These are phyloP conservation scores for Cerceris rybyensis DNA, from an alignment of 2,888 invertebrate genomes.

Conservation along the genomic window DNA sequence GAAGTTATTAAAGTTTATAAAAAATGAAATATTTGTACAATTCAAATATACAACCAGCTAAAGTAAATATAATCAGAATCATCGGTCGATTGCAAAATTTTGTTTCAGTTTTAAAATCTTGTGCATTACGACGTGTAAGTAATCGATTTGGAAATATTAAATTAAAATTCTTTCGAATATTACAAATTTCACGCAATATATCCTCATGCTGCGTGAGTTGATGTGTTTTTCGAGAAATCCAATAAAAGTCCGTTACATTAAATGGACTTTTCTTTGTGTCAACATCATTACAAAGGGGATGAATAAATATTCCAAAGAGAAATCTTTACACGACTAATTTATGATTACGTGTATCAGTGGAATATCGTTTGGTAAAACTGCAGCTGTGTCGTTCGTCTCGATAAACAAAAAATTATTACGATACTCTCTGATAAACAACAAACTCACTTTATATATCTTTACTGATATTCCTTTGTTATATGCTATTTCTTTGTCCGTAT, in stretches of 20 bases:
- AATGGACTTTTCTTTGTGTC: background rate
- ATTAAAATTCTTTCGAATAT: too few species aligned
- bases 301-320: conserved; percentile 1
- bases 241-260: background rate
- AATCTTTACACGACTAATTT: conserved; percentile 17
- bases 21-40: too few species aligned
- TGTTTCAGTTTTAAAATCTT: too few species aligned
- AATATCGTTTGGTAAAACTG: conserved; percentile 5
- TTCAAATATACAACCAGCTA: too few species aligned
- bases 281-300: background rate
- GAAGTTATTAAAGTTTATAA: too few species aligned
- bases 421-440: conserved; percentile 23
- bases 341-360: background rate
- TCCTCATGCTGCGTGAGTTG: too few species aligned
- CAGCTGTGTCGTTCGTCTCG: background rate
- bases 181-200: too few species aligned
- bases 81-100: too few species aligned
- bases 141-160: too few species aligned
- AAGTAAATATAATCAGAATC: too few species aligned
- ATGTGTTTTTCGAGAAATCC: background rate
- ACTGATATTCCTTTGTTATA: conserved; percentile 12
- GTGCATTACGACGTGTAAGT: too few species aligned
- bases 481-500: background rate
- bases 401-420: conserved; percentile 33
- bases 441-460: conserved; percentile 10